These are phyloP conservation scores for Syrphus vitripennis DNA, from an alignment of 2,888 invertebrate genomes.

Conservation along the genomic window DNA sequence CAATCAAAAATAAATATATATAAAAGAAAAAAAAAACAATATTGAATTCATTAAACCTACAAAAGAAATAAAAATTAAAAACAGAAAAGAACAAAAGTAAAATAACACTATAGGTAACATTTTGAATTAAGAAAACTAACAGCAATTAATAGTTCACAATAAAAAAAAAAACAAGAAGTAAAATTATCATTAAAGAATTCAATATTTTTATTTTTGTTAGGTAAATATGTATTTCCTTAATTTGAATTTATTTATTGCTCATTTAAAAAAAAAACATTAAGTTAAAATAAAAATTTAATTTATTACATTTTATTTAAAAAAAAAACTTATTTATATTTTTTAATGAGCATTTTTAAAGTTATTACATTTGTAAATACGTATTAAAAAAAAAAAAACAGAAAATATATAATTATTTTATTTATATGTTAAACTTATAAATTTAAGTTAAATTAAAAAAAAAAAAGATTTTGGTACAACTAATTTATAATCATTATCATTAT, in stretches of 20 bases:
- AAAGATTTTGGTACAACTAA: constrained; percentile 57
- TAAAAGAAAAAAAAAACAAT: constrained; percentile 36
- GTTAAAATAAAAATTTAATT: constrained; percentile 6
- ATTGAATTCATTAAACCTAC: constrained; percentile 60
- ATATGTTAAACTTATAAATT: constrained; percentile 10
- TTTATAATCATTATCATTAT: constrained; percentile 51
- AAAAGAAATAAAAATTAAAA: constrained; percentile 28
- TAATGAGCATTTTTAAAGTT: constrained; percentile 63
- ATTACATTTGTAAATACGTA: constrained; percentile 70
- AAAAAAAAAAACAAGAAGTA: constrained; percentile 25
- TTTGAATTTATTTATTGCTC: constrained; percentile 35
- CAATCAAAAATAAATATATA: constrained; percentile 64
- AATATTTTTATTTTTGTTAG: constrained; percentile 10
- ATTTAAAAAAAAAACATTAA: background rate
- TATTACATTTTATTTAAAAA: constrained; percentile 35
- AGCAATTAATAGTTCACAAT: constrained; percentile 62
- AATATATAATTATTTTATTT: constrained; percentile 34
- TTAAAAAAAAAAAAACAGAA: constrained; percentile 37
- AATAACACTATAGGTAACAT: constrained; percentile 50
- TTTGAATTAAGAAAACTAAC: constrained; percentile 62
- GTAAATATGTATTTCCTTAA: constrained; percentile 34
- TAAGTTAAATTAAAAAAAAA: constrained; percentile 19
- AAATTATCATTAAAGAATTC: constrained; percentile 36
- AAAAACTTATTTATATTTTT: constrained; percentile 53
- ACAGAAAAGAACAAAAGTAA: constrained; percentile 3